Conservation (phyloP, 2,113 vertebrate species). For the Stigmatopora nigra region DNA sequence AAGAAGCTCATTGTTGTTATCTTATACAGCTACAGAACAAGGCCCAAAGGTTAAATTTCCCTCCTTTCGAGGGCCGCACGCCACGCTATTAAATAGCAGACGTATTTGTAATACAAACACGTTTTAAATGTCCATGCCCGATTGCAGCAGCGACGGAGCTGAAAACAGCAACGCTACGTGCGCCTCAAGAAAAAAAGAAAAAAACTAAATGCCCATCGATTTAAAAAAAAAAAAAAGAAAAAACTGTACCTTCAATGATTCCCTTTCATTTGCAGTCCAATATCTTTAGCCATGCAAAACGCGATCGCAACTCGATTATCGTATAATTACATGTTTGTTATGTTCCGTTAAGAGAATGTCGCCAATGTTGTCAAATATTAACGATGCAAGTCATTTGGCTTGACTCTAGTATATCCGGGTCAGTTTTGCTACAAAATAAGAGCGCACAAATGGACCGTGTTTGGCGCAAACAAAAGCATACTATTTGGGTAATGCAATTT, state of each 20-base stretch:
- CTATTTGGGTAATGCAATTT: not conserved
- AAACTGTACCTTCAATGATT: not conserved
- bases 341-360: constrained; percentile 33
- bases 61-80: not conserved
- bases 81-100: constrained; percentile 2
- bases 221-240: not conserved
- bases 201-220: constrained; percentile 34
- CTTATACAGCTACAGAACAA: constrained; percentile 2
- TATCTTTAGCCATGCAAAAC: not conserved
- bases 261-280: no score
- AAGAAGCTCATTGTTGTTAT: constrained; percentile 87
- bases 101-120: constrained; percentile 14
- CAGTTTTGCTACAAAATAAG: not conserved
- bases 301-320: not conserved
- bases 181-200: constrained; percentile 1
- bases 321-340: constrained; percentile 50
- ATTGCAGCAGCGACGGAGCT: constrained; percentile 6
- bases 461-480: not conserved
- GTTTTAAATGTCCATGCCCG: constrained; percentile 30
- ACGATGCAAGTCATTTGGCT: constrained; percentile 35
- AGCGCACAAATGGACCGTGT: not conserved
- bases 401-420: constrained; percentile 50
- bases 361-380: constrained; percentile 53
- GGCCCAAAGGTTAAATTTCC: constrained; percentile 2
- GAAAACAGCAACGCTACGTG: constrained; percentile 18